Percentiles rank a stretch among this genome's conserved stretches.
Conservation (phyloP, 64 coral and sea anemone genomes). For the Pocillopora verrucosa region DNA sequence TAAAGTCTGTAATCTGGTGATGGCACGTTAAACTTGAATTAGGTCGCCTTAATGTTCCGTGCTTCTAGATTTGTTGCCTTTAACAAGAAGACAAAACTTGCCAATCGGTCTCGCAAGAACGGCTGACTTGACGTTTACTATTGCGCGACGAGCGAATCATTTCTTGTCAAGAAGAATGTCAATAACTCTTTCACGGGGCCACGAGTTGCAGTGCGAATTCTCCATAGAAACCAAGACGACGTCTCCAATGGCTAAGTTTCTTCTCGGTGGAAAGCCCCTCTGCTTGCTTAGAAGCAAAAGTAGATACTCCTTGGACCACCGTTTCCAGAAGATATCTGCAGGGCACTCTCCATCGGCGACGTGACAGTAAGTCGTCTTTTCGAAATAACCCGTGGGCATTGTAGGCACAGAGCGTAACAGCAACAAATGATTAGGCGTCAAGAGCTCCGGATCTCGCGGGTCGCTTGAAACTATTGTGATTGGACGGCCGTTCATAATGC, state of each 20-base stretch:
- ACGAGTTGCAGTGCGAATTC: not conserved
- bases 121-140: not conserved
- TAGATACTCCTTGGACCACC: not conserved
- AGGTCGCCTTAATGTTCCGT: too few relatives aligned
- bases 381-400: not conserved
- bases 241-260: not conserved
- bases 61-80: not conserved
- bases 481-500: constrained; percentile 3
- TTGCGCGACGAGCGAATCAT: not conserved
- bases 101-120: not conserved
- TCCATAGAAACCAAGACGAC: not conserved
- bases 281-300: not conserved
- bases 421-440: not conserved
- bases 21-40: too few relatives aligned
- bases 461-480: not conserved
- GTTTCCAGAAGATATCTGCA: not conserved
- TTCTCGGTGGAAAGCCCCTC: not conserved
- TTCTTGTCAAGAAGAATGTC: not conserved
- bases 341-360: not conserved
- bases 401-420: not conserved
- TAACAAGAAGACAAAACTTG: constrained; percentile 15
- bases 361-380: not conserved
- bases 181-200: not conserved
- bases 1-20: too few relatives aligned
- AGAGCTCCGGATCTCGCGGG: not conserved